Conservation (phyloP, 2,797 vertebrate species). For the Novumbra hubbsi region DNA sequence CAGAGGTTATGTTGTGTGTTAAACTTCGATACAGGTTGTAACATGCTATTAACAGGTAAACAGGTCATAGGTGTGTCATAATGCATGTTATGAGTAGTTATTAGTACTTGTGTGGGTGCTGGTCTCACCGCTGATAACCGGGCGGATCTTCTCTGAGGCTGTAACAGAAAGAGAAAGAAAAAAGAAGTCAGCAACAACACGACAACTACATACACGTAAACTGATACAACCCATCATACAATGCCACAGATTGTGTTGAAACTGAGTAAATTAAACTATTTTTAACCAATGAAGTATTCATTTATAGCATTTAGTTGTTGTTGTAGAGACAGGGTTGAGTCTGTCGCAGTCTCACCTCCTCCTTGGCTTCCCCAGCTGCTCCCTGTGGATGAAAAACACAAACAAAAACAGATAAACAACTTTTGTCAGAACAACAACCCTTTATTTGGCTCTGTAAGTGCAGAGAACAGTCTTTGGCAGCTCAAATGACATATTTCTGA, state of each 20-base stretch:
- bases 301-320: neutral
- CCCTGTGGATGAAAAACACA: slow-evolving; percentile 66
- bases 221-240: neutral
- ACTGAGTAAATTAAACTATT: neutral
- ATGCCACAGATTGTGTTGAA: neutral
- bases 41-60: neutral
- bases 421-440: neutral
- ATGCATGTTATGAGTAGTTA: neutral
- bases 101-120: neutral
- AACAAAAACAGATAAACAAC: slow-evolving; percentile 12
- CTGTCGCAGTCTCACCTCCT: slow-evolving; percentile 77
- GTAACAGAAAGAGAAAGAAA: slow-evolving; percentile 43
- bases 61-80: slow-evolving; percentile 2
- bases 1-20: too few relatives aligned
- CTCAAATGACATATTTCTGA: slow-evolving; percentile 24
- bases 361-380: slow-evolving; percentile 79
- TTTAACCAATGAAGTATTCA: neutral
- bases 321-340: neutral
- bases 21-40: too few relatives aligned
- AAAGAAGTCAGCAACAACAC: neutral
- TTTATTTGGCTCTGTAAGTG: slow-evolving; percentile 28
- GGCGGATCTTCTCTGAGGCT: slow-evolving; percentile 94
- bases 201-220: neutral
- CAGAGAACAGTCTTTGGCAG: slow-evolving; percentile 23
- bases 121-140: slow-evolving; percentile 84